A percentile compares a stretch with the other conserved stretches of the same genome.
Conservation (phyloP, 2,888 invertebrate species). For the Agapetus fuscipes region DNA sequence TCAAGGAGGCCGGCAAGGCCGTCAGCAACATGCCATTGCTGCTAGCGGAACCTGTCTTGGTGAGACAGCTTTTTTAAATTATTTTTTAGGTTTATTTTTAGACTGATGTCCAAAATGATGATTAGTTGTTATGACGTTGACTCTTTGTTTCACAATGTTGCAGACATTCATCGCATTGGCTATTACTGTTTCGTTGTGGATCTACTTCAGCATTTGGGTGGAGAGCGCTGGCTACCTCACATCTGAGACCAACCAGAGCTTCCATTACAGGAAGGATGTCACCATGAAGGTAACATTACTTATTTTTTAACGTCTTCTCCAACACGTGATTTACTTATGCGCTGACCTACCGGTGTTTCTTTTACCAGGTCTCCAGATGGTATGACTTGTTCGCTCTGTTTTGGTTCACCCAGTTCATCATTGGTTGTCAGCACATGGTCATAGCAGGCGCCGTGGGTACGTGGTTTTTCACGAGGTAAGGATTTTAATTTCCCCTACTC, state of each 20-base stretch:
- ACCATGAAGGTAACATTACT: conserved; percentile 29
- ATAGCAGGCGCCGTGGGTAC: conserved; percentile 53
- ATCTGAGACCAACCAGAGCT: conserved; percentile 25
- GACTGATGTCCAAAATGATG: too few relatives aligned
- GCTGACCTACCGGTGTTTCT: too few relatives aligned
- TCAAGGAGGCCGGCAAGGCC: conserved; percentile 58
- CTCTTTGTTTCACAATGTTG: too few relatives aligned
- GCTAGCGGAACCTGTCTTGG: conserved; percentile 50
- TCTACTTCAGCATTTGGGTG: conserved; percentile 51
- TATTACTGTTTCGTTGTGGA: conserved; percentile 43
- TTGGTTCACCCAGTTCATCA: conserved; percentile 56
- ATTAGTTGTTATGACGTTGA: too few relatives aligned
- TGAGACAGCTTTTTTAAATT: too few relatives aligned
- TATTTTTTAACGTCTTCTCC: too few relatives aligned
- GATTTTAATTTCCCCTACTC: too few relatives aligned
- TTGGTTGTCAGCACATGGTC: conserved; percentile 59
- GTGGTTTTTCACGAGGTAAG: conserved; percentile 58
- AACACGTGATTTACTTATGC: too few relatives aligned
- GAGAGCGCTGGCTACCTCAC: conserved; percentile 47
- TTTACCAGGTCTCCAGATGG: conserved; percentile 37
- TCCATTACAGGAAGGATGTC: conserved; percentile 32
- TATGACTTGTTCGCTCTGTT: conserved; percentile 49
- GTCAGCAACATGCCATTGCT: conserved; percentile 50
- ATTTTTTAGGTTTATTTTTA: too few relatives aligned
- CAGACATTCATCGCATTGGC: conserved; percentile 48